These are phyloP conservation scores for Hydroisotoma schaefferi DNA, from an alignment of 2,888 invertebrate genomes.

Conservation along the genomic window DNA sequence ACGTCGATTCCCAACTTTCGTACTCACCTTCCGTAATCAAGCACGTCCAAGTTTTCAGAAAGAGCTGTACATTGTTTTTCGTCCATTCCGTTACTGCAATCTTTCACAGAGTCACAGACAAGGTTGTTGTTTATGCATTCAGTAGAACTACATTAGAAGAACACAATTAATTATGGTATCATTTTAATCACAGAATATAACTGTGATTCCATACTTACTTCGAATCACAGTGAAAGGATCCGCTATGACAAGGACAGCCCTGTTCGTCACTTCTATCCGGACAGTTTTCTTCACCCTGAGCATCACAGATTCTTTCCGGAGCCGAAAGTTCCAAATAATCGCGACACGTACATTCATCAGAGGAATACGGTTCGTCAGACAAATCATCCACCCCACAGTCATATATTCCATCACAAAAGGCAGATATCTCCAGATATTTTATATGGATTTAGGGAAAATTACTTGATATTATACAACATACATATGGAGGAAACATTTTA, in stretches of 20 bases:
- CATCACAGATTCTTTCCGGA: constrained; percentile 25
- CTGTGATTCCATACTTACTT: neutral
- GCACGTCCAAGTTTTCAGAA: neutral
- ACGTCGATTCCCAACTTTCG: neutral
- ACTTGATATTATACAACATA: no score
- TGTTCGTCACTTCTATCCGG: constrained; percentile 27
- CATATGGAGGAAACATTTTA: neutral
- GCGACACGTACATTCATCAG: constrained; percentile 20
- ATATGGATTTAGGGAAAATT: neutral
- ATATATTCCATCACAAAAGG: constrained; percentile 17
- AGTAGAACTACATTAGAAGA: neutral
- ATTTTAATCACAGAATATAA: neutral
- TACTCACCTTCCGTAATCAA: neutral
- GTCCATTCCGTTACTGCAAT: constrained; percentile 27
- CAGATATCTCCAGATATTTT: constrained; percentile 2
- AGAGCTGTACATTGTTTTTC: constrained; percentile 19
- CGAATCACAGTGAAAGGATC: constrained; percentile 22
- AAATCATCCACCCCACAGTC: constrained; percentile 32
- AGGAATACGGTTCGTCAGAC: constrained; percentile 27
- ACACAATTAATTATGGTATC: neutral
- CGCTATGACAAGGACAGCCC: constrained; percentile 12
- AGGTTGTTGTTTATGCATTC: constrained; percentile 21
- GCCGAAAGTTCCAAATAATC: constrained; percentile 22
- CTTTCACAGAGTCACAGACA: constrained; percentile 21
- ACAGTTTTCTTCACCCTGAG: constrained; percentile 16